Evolutionary conservation across 2,113 vertebrate genomes (phyloP), one percentile per base, ranked within the genome.

Genomic region (Turnix velox): DNA sequence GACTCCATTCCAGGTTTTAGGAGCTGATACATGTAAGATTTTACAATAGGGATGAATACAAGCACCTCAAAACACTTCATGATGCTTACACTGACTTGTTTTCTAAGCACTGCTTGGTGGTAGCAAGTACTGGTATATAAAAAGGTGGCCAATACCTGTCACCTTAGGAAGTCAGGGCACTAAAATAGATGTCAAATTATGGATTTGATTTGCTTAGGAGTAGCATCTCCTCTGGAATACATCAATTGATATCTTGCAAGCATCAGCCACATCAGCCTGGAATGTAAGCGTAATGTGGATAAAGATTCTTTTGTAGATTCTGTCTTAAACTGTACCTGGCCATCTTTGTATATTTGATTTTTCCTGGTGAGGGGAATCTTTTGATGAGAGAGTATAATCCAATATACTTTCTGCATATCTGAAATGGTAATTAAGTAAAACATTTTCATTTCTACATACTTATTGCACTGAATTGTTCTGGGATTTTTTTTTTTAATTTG

Each of bases 401-500:
- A 94, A 91, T 89, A 95, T 97, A 97, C 96, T 97, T 97, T 97
- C 92, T 97, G 86, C 82, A 81, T 96, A 97, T 96, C 92, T 96
- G 85, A 97, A 96, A 87, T 96, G 96, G 94, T 96, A 96, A 97
- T 97, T 97, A 97, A 96, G 81, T 84, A 95, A 97, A 97, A 92
- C 79, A 71, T 90, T 97, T 96, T 97, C 62, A 97, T 97, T 98
- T 97, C 96, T 96, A 78, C 94, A 95, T 96, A 93, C 92, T 79
- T 97, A 88, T 95, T 97, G 96, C 97, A 98, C 97, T 98, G 97
- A 97, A 94, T 78, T 96, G 78, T 84, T 96, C 87, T 49, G 86
- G 61, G 49, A 91, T 71, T 76, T 85, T 83, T 42, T 76, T 92
- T 94, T 57, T 91, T 83, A 54, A 82, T 90, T 87, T 93, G 83